These are phyloP conservation scores for Eriosoma lanigerum DNA, from an alignment of 1,140 invertebrate genomes.

Conservation along the genomic window DNA sequence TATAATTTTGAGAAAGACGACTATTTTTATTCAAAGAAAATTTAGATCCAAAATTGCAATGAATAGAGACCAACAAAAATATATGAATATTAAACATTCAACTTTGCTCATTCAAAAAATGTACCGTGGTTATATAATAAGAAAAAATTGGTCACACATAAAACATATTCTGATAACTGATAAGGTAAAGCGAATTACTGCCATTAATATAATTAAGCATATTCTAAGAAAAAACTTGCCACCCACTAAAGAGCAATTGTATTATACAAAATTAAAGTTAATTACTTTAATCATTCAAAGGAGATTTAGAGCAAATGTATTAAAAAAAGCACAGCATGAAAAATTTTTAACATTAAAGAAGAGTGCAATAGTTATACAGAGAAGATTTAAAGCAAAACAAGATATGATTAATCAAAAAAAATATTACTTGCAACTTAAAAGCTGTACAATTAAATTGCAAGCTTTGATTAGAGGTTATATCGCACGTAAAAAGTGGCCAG, in stretches of 20 bases:
- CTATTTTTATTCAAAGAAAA: constrained; percentile 59
- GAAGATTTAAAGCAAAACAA: constrained; percentile 59
- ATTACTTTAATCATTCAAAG: constrained; percentile 7
- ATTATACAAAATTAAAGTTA: background rate
- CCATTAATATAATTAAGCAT: constrained; percentile 1
- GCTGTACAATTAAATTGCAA: constrained; percentile 58
- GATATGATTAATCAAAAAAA: constrained; percentile 53
- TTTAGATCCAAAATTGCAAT: constrained; percentile 57
- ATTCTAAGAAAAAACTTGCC: constrained; percentile 1
- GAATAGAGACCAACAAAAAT: constrained; percentile 50
- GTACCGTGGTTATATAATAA: background rate
- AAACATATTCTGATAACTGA: background rate
- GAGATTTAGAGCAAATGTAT: constrained; percentile 56
- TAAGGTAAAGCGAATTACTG: constrained; percentile 1
- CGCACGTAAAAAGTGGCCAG: constrained; percentile 35
- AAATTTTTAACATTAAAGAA: constrained; percentile 56
- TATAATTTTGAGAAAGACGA: constrained; percentile 18
- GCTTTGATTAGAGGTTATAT: constrained; percentile 32
- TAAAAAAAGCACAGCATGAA: constrained; percentile 56
- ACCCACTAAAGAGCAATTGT: background rate
- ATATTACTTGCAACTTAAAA: constrained; percentile 57
- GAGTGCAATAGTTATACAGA: constrained; percentile 64
- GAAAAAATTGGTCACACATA: constrained; percentile 10
- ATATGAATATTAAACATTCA: constrained; percentile 48
- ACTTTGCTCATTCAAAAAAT: constrained; percentile 15